These are phyloP conservation scores for Drosophila longiperda DNA, from an alignment of 2,888 invertebrate species.

Conservation along the genomic window DNA sequence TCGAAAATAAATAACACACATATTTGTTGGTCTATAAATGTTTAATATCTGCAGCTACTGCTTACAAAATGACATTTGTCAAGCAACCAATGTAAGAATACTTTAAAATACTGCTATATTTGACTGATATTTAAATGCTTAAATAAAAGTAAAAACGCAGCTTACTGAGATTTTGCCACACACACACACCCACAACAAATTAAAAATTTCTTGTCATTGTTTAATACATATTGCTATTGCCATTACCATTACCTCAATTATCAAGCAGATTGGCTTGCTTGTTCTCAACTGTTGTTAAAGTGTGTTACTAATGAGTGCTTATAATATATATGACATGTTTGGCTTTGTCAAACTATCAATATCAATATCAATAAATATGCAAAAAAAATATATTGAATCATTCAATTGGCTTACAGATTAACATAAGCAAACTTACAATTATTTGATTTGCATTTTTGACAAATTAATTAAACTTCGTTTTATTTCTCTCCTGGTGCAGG, in stretches of 20 bases:
- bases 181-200: slow-evolving; percentile 7
- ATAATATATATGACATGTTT: slow-evolving; percentile 7
- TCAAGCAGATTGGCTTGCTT: not conserved
- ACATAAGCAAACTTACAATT: not conserved
- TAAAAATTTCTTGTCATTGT: slow-evolving; percentile 23
- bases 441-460: not conserved
- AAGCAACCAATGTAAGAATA: slow-evolving; percentile 9
- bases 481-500: slow-evolving; percentile 61
- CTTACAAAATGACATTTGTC: slow-evolving; percentile 1
- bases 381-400: slow-evolving; percentile 13
- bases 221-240: not conserved
- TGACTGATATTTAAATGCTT: too few species aligned
- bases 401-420: not conserved
- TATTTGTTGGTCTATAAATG: not conserved
- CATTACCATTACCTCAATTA: slow-evolving; percentile 3
- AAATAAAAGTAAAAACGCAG: slow-evolving; percentile 42
- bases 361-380: not conserved
- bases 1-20: not conserved
- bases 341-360: slow-evolving; percentile 10
- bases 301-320: slow-evolving; percentile 38
- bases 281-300: not conserved
- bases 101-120: slow-evolving; percentile 4
- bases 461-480: slow-evolving; percentile 27
- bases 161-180: slow-evolving; percentile 29
- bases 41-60: not conserved